Evolutionary conservation across 2,888 invertebrate species (phyloP).

Genomic region (Lycia hirtaria): DNA sequence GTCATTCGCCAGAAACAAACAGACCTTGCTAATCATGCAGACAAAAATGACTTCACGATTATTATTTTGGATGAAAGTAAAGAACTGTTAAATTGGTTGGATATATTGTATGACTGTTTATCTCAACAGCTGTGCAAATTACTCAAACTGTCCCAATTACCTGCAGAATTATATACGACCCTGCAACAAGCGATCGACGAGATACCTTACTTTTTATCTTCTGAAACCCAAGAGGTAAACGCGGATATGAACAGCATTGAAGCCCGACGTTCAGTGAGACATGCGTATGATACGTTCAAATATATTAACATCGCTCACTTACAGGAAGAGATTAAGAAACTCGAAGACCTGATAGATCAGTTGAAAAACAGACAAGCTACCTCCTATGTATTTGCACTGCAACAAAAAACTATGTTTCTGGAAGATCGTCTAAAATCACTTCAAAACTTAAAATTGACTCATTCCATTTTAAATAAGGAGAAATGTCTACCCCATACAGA

Average conservation of each 20-base stretch:
- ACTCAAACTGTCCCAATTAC: constrained; percentile 38
- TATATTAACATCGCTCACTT: constrained; percentile 46
- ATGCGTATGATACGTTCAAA: constrained; percentile 21
- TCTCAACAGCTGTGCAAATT: constrained; percentile 47
- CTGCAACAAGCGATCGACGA: constrained; percentile 48
- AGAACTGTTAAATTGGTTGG: constrained; percentile 59
- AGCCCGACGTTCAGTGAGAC: constrained; percentile 15
- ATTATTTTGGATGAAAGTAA: constrained; percentile 50
- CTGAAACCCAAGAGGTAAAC: constrained; percentile 33
- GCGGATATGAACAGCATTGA: constrained; percentile 31
- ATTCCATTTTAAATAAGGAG: constrained; percentile 39
- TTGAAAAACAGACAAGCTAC: constrained; percentile 43
- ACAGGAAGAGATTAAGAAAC: constrained; percentile 46
- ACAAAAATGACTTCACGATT: constrained; percentile 47
- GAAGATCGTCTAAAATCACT: constrained; percentile 51
- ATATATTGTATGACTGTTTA: constrained; percentile 49
- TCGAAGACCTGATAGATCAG: constrained; percentile 46
- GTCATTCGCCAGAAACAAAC: constrained; percentile 49
- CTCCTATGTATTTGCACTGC: constrained; percentile 43
- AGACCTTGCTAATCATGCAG: constrained; percentile 42
- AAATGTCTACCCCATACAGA: constrained; percentile 7
- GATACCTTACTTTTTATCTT: constrained; percentile 34
- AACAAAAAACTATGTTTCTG: constrained; percentile 53
- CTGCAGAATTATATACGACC: constrained; percentile 44
- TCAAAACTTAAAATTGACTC: constrained; percentile 47